Base-by-base conservation (phyloP, 2,888 invertebrate species). In the Deilephila porcellus region DNA sequence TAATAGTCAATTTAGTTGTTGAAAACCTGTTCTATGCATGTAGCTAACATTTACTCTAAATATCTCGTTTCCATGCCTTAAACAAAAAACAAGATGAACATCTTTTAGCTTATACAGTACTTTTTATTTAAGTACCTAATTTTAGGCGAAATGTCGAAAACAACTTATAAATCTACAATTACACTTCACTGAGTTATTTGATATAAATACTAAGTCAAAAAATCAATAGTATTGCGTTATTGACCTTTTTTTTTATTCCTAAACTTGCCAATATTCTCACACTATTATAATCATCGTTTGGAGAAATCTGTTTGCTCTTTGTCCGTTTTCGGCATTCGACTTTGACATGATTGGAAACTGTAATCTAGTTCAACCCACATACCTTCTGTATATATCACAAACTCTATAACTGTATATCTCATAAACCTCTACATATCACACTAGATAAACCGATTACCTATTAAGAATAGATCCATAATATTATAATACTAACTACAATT, bases 301-400 rank as follows among this genome's bases (percentile, higher is more conserved):
- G 62, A 29, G 52, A 52, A 52, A 52, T 71, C 45, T 45, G 37
- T 37, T n/a, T 29, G 29, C 37, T 60, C 17, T 60, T 71, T 59
- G 29, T 45, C 17, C 29, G 25, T 45, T 52, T 73, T 71, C 29
- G 62, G 20, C 52, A 73, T 60, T 17, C 60, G 73, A 59, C 70
- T 70, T 59, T 73, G 64, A 73, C 73, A 77, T 64, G 73, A 73
- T 62, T 70, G 20, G 74, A 53, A 34, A 76, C 19, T n/a, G 62
- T 64, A 8, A 17, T 11, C 64, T 34, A 71, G 32, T 19, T 59
- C 32, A 34, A 34, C 34, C n/a, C n/a, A 71, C 34, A n/a, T 32
- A 11, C 20, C 19, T 14, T 11, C 5, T 34, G 19, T 34, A 71
- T 32, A 5, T 34, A 4, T n/a, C n/a, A n/a, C n/a, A n/a, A n/a